Percentiles rank a stretch among this genome's conserved stretches.
These are phyloP conservation scores for Microdon myrmicae DNA, from an alignment of 2,888 invertebrate species.

Conservation along the genomic window DNA sequence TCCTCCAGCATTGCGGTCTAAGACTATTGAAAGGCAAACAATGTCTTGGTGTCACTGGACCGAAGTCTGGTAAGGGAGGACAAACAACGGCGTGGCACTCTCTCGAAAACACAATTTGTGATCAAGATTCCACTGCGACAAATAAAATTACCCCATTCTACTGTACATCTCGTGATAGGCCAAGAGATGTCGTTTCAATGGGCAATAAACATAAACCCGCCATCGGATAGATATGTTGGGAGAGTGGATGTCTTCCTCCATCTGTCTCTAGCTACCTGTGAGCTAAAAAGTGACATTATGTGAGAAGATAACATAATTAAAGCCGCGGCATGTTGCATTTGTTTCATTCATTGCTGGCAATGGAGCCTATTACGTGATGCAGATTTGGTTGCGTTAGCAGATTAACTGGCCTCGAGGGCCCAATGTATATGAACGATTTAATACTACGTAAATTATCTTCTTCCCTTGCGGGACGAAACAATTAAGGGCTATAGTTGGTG, in stretches of 20 bases:
- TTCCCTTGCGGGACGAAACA: slow-evolving; percentile 16
- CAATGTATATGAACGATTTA: slow-evolving; percentile 11
- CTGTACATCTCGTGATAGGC: slow-evolving; percentile 24
- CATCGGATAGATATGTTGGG: background rate
- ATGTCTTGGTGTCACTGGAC: background rate
- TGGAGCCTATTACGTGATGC: slow-evolving; percentile 40
- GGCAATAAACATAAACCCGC: slow-evolving; percentile 41
- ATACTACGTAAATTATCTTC: slow-evolving; percentile 32
- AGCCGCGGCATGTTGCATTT: slow-evolving; percentile 40
- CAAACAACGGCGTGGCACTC: slow-evolving; percentile 30
- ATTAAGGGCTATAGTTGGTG: slow-evolving; percentile 40
- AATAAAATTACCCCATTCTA: slow-evolving; percentile 49
- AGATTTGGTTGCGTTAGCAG: slow-evolving; percentile 35
- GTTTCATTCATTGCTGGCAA: slow-evolving; percentile 10
- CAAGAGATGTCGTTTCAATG: slow-evolving; percentile 37
- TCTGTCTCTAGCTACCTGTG: slow-evolving; percentile 28
- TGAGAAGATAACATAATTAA: slow-evolving; percentile 51
- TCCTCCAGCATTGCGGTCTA: too few species aligned
- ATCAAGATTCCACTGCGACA: slow-evolving; percentile 49
- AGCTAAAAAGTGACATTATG: slow-evolving; percentile 45
- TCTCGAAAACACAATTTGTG: slow-evolving; percentile 45
- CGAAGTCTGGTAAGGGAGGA: slow-evolving; percentile 6
- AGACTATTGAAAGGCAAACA: background rate
- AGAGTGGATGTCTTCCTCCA: slow-evolving; percentile 25
- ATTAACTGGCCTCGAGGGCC: background rate